Evolutionary conservation across 2,797 vertebrate genomes (phyloP).

Genomic region (Esox lucius): DNA sequence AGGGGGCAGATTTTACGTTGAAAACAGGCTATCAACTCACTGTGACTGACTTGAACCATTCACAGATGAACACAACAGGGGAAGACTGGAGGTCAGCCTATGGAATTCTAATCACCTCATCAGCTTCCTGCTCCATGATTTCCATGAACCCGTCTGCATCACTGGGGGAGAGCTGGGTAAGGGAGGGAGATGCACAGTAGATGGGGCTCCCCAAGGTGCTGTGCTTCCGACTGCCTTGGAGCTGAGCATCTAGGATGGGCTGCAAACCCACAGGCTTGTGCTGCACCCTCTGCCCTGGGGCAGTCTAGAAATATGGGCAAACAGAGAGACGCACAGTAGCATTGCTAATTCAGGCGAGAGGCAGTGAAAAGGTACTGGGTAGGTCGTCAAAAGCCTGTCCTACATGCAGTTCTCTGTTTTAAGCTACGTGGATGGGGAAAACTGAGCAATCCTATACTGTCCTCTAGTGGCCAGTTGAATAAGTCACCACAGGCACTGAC

Average conservation of each 20-base stretch:
- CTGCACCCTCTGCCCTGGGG: neutral
- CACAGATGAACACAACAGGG: neutral
- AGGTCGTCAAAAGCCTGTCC: neutral
- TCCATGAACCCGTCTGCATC: constrained; percentile 49
- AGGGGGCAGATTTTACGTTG: neutral
- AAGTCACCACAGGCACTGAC: neutral
- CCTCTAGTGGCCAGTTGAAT: constrained; percentile 46
- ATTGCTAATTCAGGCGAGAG: neutral
- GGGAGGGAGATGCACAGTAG: constrained; percentile 21
- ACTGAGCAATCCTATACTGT: constrained; percentile 31
- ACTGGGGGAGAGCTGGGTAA: constrained; percentile 13
- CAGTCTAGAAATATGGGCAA: neutral
- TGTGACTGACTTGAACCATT: neutral
- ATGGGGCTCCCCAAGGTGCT: constrained; percentile 58
- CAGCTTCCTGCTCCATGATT: constrained; percentile 41
- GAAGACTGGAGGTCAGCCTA: neutral
- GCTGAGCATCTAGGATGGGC: neutral
- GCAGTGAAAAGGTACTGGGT: neutral
- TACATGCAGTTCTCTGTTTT: too few relatives aligned
- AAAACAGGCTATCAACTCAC: neutral
- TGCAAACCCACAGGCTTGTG: neutral
- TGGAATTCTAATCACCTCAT: constrained; percentile 21
- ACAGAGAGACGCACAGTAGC: neutral
- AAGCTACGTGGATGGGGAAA: neutral
- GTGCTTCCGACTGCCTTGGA: constrained; percentile 42